Conservation (phyloP, 2,888 invertebrate genomes). For the Drosophila mimetica region DNA sequence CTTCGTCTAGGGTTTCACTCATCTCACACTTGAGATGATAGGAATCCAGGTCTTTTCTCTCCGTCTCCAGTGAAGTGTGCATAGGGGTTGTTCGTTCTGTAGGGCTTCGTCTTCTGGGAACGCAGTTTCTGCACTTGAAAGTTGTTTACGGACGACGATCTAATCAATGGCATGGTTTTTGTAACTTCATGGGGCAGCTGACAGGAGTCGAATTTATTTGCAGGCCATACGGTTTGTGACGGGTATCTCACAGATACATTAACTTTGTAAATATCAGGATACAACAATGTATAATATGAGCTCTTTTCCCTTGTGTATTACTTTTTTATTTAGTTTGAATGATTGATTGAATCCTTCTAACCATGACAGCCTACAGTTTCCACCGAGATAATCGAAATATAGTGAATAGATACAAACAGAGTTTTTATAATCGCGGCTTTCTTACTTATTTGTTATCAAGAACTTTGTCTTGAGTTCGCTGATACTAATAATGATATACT, state of each 20-base stretch:
- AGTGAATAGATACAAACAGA: no score
- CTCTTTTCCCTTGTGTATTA: no score
- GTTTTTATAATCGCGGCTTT: no score
- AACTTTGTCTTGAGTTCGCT: not conserved
- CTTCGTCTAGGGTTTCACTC: slow-evolving; percentile 39
- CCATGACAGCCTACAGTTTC: no score
- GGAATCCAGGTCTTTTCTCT: slow-evolving; percentile 3
- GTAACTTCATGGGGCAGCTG: slow-evolving; percentile 1
- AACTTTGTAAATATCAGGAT: no score
- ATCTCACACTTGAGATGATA: slow-evolving; percentile 15
- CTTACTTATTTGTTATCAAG: not conserved
- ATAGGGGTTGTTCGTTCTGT: slow-evolving; percentile 1
- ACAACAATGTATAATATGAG: no score
- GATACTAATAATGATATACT: not conserved
- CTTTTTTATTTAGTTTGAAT: no score
- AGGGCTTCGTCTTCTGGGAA: slow-evolving; percentile 31
- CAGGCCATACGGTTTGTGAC: no score
- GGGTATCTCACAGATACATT: no score
- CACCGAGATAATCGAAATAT: no score
- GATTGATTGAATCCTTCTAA: no score
- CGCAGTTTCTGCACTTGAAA: slow-evolving; percentile 1
- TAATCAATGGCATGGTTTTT: slow-evolving; percentile 16
- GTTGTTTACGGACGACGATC: slow-evolving; percentile 13
- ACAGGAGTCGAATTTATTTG: not conserved
- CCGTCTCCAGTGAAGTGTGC: slow-evolving; percentile 1